A percentile compares a stretch with the other conserved stretches of the same genome.
Evolutionary conservation across 2,113 vertebrate species (phyloP).

Genomic region (Australoheros scitulus): DNA sequence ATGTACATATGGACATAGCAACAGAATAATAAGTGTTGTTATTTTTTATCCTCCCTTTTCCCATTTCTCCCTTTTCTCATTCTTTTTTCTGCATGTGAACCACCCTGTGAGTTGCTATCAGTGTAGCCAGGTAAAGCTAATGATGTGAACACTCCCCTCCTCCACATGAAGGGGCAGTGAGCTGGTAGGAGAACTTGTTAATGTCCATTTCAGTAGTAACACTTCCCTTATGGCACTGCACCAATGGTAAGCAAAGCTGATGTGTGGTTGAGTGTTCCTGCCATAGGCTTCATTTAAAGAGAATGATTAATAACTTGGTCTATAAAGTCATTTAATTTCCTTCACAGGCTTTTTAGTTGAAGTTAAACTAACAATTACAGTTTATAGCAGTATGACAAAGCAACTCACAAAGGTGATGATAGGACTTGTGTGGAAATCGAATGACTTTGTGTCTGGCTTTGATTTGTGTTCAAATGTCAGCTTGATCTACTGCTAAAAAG

Average conservation of each 20-base stretch:
- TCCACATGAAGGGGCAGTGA: slow-evolving; percentile 66
- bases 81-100: slow-evolving; percentile 13
- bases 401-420: neutral
- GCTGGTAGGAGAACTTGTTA: slow-evolving; percentile 69
- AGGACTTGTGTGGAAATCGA: neutral
- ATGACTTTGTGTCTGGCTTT: slow-evolving; percentile 2
- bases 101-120: slow-evolving; percentile 61
- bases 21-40: neutral
- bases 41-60: neutral
- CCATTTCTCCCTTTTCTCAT: neutral
- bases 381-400: neutral
- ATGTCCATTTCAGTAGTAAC: slow-evolving; percentile 67
- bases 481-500: slow-evolving; percentile 3
- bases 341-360: neutral
- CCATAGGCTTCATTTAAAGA: neutral
- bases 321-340: neutral
- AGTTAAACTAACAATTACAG: neutral
- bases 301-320: neutral
- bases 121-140: slow-evolving; percentile 71
- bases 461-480: neutral
- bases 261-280: neutral
- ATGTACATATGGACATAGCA: neutral
- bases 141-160: slow-evolving; percentile 65
- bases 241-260: slow-evolving; percentile 14
- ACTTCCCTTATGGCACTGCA: slow-evolving; percentile 19